phyloP scores from a whole-genome alignment of 2,113 vertebrate genomes.

The Phaethon lepturus region DNA sequence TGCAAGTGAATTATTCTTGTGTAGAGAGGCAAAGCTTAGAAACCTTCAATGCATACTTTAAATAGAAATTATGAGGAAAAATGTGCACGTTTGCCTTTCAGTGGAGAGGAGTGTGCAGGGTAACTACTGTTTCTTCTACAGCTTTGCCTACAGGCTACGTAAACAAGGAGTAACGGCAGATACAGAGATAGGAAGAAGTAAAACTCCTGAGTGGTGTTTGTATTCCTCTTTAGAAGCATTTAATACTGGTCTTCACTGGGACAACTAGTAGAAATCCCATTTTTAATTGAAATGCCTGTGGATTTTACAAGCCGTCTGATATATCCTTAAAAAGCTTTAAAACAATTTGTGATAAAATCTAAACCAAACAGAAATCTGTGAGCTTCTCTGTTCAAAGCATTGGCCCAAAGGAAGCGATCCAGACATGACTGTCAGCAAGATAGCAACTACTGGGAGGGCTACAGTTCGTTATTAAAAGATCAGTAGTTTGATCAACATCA shows the following conservation, averaged over 20 bases:
- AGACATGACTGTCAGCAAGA: slow-evolving; percentile 55
- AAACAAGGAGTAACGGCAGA: slow-evolving; percentile 22
- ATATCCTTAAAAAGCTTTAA: slow-evolving; percentile 62
- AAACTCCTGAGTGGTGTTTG: neutral
- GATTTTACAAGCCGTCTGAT: slow-evolving; percentile 60
- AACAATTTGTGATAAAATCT: slow-evolving; percentile 71
- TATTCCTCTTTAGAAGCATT: slow-evolving; percentile 44
- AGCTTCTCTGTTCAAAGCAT: slow-evolving; percentile 53
- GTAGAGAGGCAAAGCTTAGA: slow-evolving; percentile 32
- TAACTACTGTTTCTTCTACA: slow-evolving; percentile 46
- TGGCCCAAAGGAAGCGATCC: slow-evolving; percentile 57
- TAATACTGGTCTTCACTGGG: slow-evolving; percentile 15
- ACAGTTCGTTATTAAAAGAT: slow-evolving; percentile 68
- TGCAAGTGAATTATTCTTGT: slow-evolving; percentile 31
- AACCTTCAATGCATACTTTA: slow-evolving; percentile 17
- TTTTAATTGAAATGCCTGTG: slow-evolving; percentile 35
- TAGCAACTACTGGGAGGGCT: slow-evolving; percentile 46
- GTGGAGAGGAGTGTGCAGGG: slow-evolving; percentile 1
- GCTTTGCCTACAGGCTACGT: slow-evolving; percentile 8
- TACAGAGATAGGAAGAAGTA: neutral
- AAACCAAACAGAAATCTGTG: slow-evolving; percentile 57
- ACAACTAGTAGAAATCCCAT: slow-evolving; percentile 37
- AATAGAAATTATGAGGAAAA: slow-evolving; percentile 41
- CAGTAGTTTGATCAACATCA: slow-evolving; percentile 59
- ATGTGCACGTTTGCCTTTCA: slow-evolving; percentile 47